phyloP scores from a whole-genome alignment of 2,113 vertebrate species.

The Trochalopteron elliotii region DNA sequence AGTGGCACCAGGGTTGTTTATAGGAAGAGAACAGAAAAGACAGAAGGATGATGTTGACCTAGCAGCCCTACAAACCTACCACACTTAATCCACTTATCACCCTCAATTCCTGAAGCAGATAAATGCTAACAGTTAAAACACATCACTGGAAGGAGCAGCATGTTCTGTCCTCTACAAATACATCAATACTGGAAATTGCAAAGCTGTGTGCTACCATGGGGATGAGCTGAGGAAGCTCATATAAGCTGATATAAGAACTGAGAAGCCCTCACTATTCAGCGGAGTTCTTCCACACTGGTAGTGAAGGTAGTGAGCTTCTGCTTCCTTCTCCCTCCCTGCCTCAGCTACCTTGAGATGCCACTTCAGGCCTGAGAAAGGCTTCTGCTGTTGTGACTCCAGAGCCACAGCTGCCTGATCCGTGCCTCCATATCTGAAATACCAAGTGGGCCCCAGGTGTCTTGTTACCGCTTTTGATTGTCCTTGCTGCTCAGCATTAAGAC shows the following conservation, averaged over 20 bases:
- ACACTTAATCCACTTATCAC: conserved; percentile 41
- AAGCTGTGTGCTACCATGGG: not conserved
- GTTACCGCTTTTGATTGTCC: conserved; percentile 12
- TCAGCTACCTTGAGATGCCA: not conserved
- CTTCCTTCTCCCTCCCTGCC: not conserved
- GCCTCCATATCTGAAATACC: conserved; percentile 3
- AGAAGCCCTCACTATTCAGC: not conserved
- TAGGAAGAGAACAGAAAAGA: conserved; percentile 34
- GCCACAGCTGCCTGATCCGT: not conserved
- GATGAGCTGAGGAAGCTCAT: not conserved
- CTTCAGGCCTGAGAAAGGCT: not conserved
- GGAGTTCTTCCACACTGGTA: not conserved
- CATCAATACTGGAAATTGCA: conserved; percentile 10
- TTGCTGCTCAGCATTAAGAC: conserved; percentile 36
- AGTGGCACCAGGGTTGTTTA: conserved; percentile 33
- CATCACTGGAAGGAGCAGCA: conserved; percentile 31
- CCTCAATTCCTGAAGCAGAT: conserved; percentile 62
- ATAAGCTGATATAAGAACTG: not conserved
- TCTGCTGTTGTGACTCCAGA: not conserved
- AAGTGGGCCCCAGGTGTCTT: conserved; percentile 8
- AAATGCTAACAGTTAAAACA: conserved; percentile 58
- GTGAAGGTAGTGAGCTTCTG: not conserved
- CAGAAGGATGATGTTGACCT: not conserved
- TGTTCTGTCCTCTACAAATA: conserved; percentile 44
- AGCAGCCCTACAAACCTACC: conserved; percentile 35